phyloP scores from a whole-genome alignment of 2,113 vertebrate genomes.

The Casuarius casuarius region DNA sequence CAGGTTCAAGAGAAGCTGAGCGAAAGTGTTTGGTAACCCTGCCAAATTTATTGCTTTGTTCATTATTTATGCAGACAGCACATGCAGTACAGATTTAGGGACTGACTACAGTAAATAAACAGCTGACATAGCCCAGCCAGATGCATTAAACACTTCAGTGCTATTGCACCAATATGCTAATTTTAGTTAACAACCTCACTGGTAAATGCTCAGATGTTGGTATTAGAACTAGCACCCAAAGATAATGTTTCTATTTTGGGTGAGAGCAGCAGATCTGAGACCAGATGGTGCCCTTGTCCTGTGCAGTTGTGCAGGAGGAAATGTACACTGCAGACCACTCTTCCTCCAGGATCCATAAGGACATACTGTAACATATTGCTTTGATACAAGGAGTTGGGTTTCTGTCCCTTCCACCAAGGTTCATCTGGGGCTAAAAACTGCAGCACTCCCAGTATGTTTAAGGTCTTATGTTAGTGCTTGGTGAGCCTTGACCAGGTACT shows the following conservation, averaged over 20 bases:
- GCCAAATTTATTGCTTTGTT: conserved; percentile 1
- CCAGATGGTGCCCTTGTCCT: accelerated
- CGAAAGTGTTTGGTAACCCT: neutral
- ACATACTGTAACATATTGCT: accelerated
- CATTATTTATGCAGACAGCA: conserved; percentile 32
- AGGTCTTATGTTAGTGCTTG: neutral
- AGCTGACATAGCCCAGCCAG: neutral
- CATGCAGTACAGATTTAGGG: conserved; percentile 11
- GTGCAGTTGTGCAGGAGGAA: neutral
- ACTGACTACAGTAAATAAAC: neutral
- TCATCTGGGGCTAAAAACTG: too few species aligned
- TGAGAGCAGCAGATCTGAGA: neutral
- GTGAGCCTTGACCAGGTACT: neutral
- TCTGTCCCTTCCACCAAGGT: neutral
- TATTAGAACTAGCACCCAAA: neutral
- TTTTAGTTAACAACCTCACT: neutral
- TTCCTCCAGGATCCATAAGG: accelerated
- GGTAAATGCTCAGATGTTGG: neutral
- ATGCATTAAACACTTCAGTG: neutral
- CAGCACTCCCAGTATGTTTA: neutral
- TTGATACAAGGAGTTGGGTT: neutral
- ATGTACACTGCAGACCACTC: accelerated
- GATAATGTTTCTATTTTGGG: accelerated
- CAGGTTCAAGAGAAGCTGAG: neutral
- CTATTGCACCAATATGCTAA: neutral